Evolutionary conservation across 2,797 vertebrate species (phyloP), one percentile per base, ranked within the genome.

Genomic region (Chaenodraco wilsoni): DNA sequence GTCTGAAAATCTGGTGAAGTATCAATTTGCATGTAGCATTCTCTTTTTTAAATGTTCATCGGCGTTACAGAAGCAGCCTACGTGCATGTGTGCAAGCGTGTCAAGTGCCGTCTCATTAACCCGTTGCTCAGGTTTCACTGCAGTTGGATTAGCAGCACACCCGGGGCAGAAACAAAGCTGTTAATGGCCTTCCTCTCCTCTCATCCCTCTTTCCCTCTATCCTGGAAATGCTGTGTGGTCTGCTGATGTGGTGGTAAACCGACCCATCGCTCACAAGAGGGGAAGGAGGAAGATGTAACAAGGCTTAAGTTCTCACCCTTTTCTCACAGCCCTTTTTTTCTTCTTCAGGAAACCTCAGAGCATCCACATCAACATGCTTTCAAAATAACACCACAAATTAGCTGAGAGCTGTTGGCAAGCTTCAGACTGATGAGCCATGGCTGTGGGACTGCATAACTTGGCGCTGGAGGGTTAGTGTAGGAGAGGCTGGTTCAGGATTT

Each of bases 51-150:
- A 84, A 84, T 65, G 77, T 78, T 84, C 67, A 13, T 27, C 4
- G 17, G 81, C 72, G 51, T 84, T 64, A 62, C 79, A 79, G 76
- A 73, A 82, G 70, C 74, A 81, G 87, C 79, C 72, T 80, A 21
- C 15, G 67, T 67, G 72, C 57, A 51, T 73, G 77, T 68, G 81
- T 62, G 86, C 37, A 40, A 73, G 73, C 21, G 69, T 84, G 81
- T 91, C 77, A 88, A 91, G 85, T 85, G 88, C 85, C 27, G 82
- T 88, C 89, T 93, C 86, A 88, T 94, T 92, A 93, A 87, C 80
- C 65, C 80, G 69, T 43, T 1, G 60, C 85, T 93, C 90, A 64
- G 79, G 89, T 94, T 95, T 91, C 91, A 84, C 83, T 83, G 91
- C 84, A 78, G 83, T 81, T 46, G 78, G 91, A 94, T 93, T 92